Base-by-base conservation (phyloP, 2,797 vertebrate species). In the Crocodylus rhombifer region DNA sequence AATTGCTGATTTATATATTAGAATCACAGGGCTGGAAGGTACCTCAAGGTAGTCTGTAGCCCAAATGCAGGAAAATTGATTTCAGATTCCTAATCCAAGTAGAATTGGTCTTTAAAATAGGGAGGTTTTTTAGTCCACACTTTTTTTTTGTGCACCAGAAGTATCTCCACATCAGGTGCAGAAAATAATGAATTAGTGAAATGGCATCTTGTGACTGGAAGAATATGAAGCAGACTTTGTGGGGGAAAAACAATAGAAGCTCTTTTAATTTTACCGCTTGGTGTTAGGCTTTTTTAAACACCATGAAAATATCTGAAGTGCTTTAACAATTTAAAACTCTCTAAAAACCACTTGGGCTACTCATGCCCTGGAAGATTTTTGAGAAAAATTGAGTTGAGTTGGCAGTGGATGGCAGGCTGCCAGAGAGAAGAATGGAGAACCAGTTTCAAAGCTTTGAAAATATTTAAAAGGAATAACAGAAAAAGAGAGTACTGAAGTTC, bases 381-480 rank as follows among this genome's bases (percentile, higher is more conserved):
- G 42, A 51, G 42, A 51, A 51, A 94, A 95, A 93, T 62, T 90
- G 89, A 93, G 95, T 84, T 82, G 94, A 95, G 96, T 88, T 0
- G 5, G 89, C 95, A 96, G 92, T 89, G 91, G 84, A 67, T 95
- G 97, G 93, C 80, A 0, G 75, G 14, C 61, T 95, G 95, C 95
- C 96, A 97, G 91, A 84, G 82, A 0, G 65, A 95, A 89, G 91
- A 97, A 93, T 94, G 90, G 79, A 88, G 5, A 7, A 88, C 90
- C 88, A 84, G 95, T 97, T 94, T 95, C 87, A 96, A 96, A 96
- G 95, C 95, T 98, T 96, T 96, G 91, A 95, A 97, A 96, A 91
- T 87, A 84, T 91, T 95, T 96, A 92, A 96, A 95, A 95, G 92
- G 55, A 91, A 92, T 90, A 91, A 95, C 91, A 94, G 94, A 94